Evolutionary conservation across 1,140 invertebrate genomes (phyloP).

Genomic region (Drosophila parvula): DNA sequence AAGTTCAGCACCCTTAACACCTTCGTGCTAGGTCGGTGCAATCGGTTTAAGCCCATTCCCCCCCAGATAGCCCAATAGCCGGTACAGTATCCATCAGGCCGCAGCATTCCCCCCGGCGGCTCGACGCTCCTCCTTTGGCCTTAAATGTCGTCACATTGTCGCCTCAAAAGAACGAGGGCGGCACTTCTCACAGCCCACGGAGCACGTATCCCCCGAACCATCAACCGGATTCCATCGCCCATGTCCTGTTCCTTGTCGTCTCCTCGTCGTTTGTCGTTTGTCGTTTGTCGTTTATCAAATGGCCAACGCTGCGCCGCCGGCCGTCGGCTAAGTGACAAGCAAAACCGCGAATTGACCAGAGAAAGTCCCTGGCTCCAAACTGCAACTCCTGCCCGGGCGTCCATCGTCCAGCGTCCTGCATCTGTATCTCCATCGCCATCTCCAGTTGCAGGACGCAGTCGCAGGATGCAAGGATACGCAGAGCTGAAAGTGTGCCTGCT

Average conservation of each 20-base stretch:
- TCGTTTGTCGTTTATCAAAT: constrained; percentile 80
- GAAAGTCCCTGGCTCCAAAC: constrained; percentile 61
- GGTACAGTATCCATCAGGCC: constrained; percentile 4
- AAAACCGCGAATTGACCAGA: constrained; percentile 84
- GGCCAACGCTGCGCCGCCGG: constrained; percentile 70
- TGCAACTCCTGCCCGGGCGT: constrained; percentile 39
- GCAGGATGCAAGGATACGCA: constrained; percentile 9
- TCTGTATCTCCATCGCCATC: constrained; percentile 25
- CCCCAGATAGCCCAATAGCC: too few species aligned
- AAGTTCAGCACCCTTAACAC: neutral
- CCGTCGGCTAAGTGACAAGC: constrained; percentile 81
- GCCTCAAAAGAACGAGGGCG: constrained; percentile 41
- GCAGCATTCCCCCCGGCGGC: neutral
- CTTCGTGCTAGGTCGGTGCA: constrained; percentile 10
- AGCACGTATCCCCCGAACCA: neutral
- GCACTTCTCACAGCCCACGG: constrained; percentile 8
- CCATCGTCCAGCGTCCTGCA: constrained; percentile 22
- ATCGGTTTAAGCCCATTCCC: too few species aligned
- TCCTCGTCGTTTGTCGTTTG: constrained; percentile 58
- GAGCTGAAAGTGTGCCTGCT: constrained; percentile 35
- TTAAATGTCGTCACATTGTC: constrained; percentile 79
- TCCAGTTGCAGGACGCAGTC: constrained; percentile 40
- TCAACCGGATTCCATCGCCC: constrained; percentile 4
- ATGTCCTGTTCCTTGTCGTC: constrained; percentile 34
- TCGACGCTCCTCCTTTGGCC: constrained; percentile 8